Percentiles rank a stretch among this genome's conserved stretches.
Conservation (phyloP, 2,797 vertebrate genomes). For the Mus caroli region DNA sequence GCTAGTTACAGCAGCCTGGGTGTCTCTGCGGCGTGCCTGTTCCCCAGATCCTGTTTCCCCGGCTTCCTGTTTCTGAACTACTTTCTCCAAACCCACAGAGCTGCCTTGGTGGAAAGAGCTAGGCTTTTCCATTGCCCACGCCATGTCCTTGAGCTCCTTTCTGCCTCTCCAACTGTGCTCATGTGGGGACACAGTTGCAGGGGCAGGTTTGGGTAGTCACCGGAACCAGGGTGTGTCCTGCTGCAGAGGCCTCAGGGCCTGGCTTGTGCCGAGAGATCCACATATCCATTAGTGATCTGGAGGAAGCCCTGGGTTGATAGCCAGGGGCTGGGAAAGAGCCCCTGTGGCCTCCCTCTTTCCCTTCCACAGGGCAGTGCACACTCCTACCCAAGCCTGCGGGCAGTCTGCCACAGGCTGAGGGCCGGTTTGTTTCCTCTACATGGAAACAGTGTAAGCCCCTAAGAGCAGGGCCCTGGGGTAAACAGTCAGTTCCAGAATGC, state of each 20-base stretch:
- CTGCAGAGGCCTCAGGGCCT: neutral
- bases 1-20: neutral
- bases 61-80: constrained; percentile 9
- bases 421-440: neutral
- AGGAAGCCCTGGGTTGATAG: neutral
- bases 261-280: neutral
- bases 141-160: neutral
- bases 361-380: neutral
- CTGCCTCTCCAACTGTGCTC: neutral
- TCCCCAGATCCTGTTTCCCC: neutral
- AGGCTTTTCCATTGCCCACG: neutral
- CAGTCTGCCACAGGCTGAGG: neutral
- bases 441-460: fast-evolving
- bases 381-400: neutral
- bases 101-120: neutral
- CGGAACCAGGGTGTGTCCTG: neutral
- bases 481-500: neutral
- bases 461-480: neutral
- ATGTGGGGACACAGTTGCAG: neutral
- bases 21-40: neutral
- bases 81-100: constrained; percentile 12
- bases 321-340: neutral
- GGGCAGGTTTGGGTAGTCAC: neutral
- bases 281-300: neutral
- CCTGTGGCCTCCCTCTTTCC: neutral